phyloP scores from a whole-genome alignment of 2,797 vertebrate genomes.

The Diceros bicornis region DNA sequence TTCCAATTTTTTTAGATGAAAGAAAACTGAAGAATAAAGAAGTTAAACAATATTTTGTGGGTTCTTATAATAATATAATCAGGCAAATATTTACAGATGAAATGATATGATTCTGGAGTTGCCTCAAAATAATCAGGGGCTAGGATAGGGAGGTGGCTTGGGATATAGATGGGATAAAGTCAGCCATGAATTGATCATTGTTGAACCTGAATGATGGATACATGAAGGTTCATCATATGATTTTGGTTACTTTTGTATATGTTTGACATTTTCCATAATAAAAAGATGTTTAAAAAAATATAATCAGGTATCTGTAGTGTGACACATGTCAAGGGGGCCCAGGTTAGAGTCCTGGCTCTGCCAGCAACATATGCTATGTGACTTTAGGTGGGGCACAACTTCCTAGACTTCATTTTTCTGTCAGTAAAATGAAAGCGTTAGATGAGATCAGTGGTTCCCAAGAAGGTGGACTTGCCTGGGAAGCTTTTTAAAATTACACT shows the following conservation, averaged over 20 bases:
- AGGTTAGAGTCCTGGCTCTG: not conserved
- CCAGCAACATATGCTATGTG: not conserved
- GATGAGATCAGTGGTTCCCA: not conserved
- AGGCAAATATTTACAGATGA: not conserved
- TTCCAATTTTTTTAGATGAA: not conserved
- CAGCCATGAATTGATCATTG: not conserved
- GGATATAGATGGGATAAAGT: not conserved
- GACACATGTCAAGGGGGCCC: not conserved
- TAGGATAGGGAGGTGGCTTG: not conserved
- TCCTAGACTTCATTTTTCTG: not conserved
- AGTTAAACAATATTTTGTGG: not conserved
- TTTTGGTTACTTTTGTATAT: not conserved
- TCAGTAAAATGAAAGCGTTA: not conserved
- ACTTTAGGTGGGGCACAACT: not conserved
- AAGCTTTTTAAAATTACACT: not conserved
- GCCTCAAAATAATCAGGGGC: not conserved
- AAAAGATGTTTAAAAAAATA: not conserved
- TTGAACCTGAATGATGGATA: not conserved
- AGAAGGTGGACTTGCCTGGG: not conserved
- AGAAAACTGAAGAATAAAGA: not conserved
- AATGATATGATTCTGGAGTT: not conserved
- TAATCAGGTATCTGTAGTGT: not conserved
- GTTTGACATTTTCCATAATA: conserved; percentile 1
- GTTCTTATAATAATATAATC: not conserved
- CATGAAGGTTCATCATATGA: not conserved